phyloP scores from a whole-genome alignment of 2,113 vertebrate species.

The Aspidoscelis tigris region DNA sequence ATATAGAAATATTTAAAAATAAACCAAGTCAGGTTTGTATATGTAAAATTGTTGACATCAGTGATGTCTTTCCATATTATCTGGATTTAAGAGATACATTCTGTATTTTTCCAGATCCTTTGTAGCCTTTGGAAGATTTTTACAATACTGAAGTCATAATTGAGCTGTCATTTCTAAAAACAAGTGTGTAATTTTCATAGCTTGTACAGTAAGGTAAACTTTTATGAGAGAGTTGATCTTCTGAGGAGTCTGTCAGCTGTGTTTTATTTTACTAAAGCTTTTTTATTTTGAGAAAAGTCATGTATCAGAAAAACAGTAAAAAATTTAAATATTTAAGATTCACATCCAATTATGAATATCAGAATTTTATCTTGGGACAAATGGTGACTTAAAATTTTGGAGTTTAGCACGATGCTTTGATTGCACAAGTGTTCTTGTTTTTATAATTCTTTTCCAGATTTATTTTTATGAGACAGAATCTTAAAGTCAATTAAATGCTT shows the following conservation, averaged over 20 bases:
- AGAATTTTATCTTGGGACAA: slow-evolving; percentile 51
- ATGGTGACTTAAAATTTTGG: slow-evolving; percentile 43
- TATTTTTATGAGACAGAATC: slow-evolving; percentile 53
- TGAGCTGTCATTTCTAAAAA: slow-evolving; percentile 85
- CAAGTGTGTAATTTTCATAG: slow-evolving; percentile 95
- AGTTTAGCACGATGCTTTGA: slow-evolving; percentile 59
- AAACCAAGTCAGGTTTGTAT: slow-evolving; percentile 91
- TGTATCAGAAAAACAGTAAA: slow-evolving; percentile 47
- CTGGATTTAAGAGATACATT: slow-evolving; percentile 87
- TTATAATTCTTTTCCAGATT: slow-evolving; percentile 41
- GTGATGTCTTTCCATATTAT: slow-evolving; percentile 95
- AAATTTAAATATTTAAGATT: slow-evolving; percentile 52
- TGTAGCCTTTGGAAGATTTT: slow-evolving; percentile 90
- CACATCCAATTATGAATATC: slow-evolving; percentile 57
- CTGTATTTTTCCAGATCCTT: slow-evolving; percentile 94
- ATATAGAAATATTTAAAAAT: slow-evolving; percentile 84
- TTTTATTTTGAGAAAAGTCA: slow-evolving; percentile 64
- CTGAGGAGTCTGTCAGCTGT: slow-evolving; percentile 77
- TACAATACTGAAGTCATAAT: slow-evolving; percentile 86
- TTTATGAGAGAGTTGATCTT: slow-evolving; percentile 84
- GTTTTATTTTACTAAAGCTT: slow-evolving; percentile 80
- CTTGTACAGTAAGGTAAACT: slow-evolving; percentile 90
- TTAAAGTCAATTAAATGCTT: slow-evolving; percentile 37
- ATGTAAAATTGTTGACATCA: slow-evolving; percentile 96
- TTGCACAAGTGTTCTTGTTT: slow-evolving; percentile 59